phyloP scores from a whole-genome alignment of 1,140 invertebrate genomes.

The Papilio polytes region DNA sequence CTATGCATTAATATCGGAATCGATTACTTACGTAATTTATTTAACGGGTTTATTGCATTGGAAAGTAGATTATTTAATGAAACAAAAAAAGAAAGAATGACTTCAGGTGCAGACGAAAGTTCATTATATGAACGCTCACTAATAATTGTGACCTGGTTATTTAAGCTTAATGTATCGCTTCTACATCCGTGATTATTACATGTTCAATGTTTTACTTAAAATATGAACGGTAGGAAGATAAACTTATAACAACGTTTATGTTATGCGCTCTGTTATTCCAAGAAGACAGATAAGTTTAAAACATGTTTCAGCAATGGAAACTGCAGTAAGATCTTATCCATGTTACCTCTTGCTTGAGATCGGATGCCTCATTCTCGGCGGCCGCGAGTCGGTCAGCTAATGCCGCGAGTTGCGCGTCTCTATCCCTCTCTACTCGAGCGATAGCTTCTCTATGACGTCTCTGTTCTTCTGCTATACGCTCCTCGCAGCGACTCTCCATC shows the following conservation, averaged over 20 bases:
- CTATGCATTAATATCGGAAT: slow-evolving; percentile 28
- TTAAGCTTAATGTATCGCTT: neutral
- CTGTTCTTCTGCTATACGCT: slow-evolving; percentile 93
- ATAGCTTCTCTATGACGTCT: slow-evolving; percentile 92
- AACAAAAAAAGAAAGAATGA: slow-evolving; percentile 13
- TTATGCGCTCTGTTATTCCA: too few relatives aligned
- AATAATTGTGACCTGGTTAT: neutral
- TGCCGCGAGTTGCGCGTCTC: slow-evolving; percentile 93
- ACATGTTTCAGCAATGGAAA: neutral
- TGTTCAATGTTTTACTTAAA: neutral
- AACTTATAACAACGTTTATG: too few relatives aligned
- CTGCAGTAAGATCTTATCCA: neutral
- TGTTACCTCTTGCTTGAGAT: slow-evolving; percentile 90
- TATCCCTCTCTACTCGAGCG: slow-evolving; percentile 92
- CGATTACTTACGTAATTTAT: slow-evolving; percentile 24
- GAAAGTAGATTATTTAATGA: slow-evolving; percentile 10
- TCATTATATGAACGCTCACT: slow-evolving; percentile 5
- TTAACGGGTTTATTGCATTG: slow-evolving; percentile 21
- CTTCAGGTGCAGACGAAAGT: neutral
- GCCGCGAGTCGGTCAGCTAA: slow-evolving; percentile 91
- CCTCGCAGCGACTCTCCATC: slow-evolving; percentile 92
- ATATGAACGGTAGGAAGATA: neutral
- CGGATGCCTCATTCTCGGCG: slow-evolving; percentile 91
- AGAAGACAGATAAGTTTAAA: too few relatives aligned
- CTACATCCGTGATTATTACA: neutral